A percentile compares a stretch with the other conserved stretches of the same genome.
These are phyloP conservation scores for Calycopis cecrops DNA, from an alignment of 1,140 invertebrate genomes.

Conservation along the genomic window DNA sequence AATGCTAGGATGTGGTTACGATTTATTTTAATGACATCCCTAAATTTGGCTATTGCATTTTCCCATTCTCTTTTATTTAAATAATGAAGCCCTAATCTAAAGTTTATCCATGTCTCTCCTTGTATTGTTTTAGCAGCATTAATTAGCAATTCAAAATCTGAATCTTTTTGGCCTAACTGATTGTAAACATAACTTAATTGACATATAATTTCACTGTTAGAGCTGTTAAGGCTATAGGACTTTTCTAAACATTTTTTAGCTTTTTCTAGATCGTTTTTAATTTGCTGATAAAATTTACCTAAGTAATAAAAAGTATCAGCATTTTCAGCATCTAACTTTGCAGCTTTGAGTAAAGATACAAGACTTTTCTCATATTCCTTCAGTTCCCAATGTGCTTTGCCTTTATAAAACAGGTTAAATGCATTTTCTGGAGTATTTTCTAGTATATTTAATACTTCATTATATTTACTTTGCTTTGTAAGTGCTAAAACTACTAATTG, in stretches of 20 bases:
- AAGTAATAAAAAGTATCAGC: conserved; percentile 85
- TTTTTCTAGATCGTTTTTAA: conserved; percentile 78
- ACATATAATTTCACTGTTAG: conserved; percentile 80
- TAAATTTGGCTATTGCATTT: conserved; percentile 84
- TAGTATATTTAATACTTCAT: conserved; percentile 75
- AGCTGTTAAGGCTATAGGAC: conserved; percentile 83
- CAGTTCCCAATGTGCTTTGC: conserved; percentile 80
- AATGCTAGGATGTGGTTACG: conserved; percentile 82
- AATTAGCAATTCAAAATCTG: conserved; percentile 81
- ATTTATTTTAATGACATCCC: conserved; percentile 85
- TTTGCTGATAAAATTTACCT: conserved; percentile 82
- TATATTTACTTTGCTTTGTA: conserved; percentile 69
- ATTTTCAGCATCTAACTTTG: conserved; percentile 83
- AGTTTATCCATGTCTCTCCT: conserved; percentile 84
- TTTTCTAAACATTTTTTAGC: conserved; percentile 90
- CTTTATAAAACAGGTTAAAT: conserved; percentile 78
- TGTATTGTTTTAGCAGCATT: conserved; percentile 73
- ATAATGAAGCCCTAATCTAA: conserved; percentile 87
- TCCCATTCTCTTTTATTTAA: conserved; percentile 81
- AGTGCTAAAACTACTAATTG: conserved; percentile 57
- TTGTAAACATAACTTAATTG: conserved; percentile 85
- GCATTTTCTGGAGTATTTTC: conserved; percentile 62
- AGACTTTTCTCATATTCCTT: conserved; percentile 78
- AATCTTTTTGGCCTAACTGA: conserved; percentile 80
- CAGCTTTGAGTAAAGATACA: conserved; percentile 82